phyloP scores from a whole-genome alignment of 1,140 invertebrate genomes.

The Atta texana region DNA sequence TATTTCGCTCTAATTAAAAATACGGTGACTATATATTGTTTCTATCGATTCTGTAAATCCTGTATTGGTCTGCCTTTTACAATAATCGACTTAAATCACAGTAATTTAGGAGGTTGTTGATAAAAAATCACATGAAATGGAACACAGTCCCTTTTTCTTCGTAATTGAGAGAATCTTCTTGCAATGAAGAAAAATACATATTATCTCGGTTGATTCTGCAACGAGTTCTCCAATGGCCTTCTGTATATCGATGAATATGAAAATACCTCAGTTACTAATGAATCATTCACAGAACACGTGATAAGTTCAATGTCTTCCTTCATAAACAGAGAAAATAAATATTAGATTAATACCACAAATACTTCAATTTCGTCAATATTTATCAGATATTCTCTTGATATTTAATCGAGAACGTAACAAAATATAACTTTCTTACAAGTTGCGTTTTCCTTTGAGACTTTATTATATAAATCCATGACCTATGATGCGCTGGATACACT shows the following conservation, averaged over 20 bases:
- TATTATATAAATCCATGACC: neutral
- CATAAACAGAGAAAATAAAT: neutral
- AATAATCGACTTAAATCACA: neutral
- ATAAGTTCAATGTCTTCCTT: conserved; percentile 8
- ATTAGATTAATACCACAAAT: neutral
- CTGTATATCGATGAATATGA: neutral
- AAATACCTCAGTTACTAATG: neutral
- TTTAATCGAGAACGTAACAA: neutral
- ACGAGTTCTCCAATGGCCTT: neutral
- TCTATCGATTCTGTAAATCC: neutral
- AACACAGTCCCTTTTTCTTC: neutral
- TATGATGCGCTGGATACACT: neutral
- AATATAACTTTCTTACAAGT: neutral
- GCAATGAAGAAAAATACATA: neutral
- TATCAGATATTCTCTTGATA: neutral
- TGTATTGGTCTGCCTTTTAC: neutral
- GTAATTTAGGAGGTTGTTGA: neutral
- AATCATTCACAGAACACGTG: neutral
- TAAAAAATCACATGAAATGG: neutral
- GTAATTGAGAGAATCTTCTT: neutral
- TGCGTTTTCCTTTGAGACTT: neutral
- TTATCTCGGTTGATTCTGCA: neutral
- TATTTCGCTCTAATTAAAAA: neutral
- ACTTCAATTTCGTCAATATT: neutral
- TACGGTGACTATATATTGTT: too few species aligned